Percentiles rank a stretch among this genome's conserved stretches.
These are phyloP conservation scores for Luscinia luscinia DNA, from an alignment of 2,797 vertebrate species.

Conservation along the genomic window DNA sequence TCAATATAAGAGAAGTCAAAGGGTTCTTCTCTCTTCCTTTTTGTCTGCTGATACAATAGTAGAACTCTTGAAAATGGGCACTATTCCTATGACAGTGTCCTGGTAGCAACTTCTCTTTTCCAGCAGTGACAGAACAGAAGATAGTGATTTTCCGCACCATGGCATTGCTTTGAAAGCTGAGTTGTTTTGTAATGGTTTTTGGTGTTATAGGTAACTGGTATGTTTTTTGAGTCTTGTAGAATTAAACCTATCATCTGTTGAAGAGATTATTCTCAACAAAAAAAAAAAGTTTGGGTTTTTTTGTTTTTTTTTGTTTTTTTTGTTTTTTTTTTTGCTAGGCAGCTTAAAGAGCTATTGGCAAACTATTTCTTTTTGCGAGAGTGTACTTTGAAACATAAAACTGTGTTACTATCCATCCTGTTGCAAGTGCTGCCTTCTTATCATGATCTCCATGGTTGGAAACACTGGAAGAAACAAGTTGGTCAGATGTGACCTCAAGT, in stretches of 20 bases:
- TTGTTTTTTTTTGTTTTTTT: not conserved
- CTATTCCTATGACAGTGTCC: not conserved
- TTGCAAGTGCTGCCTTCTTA: not conserved
- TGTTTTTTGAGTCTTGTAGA: not conserved
- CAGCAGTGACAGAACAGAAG: not conserved
- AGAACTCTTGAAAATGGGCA: not conserved
- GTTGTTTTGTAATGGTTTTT: not conserved
- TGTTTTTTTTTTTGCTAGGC: not conserved
- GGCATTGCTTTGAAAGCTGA: not conserved
- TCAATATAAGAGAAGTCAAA: not conserved
- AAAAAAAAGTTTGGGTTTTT: not conserved
- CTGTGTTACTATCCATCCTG: not conserved
- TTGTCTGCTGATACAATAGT: not conserved
- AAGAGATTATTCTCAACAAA: constrained; percentile 9
- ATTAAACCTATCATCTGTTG: constrained; percentile 20
- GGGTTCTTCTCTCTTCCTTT: not conserved
- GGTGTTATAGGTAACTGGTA: not conserved
- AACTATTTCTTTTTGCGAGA: not conserved
- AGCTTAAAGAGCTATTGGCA: constrained; percentile 16
- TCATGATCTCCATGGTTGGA: constrained; percentile 15
- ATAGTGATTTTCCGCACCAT: not conserved
- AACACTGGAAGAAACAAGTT: constrained; percentile 37
- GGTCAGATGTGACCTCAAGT: constrained; percentile 36
- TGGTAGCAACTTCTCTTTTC: constrained; percentile 22
- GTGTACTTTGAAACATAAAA: constrained; percentile 31